These are phyloP conservation scores for Spisula subtruncata DNA, from an alignment of 2,888 invertebrate genomes.

Conservation along the genomic window DNA sequence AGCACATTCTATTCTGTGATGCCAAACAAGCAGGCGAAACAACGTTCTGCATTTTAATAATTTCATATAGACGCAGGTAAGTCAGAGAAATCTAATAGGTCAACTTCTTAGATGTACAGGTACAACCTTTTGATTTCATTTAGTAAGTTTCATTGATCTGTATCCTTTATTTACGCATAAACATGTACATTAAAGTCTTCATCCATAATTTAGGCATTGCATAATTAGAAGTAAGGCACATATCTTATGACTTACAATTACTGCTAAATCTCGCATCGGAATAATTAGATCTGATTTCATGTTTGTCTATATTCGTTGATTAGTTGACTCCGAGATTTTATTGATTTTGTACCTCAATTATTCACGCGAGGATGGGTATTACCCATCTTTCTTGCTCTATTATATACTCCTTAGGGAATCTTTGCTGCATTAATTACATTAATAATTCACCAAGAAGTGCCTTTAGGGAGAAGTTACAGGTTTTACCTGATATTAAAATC, in stretches of 20 bases:
- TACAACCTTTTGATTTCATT: no score
- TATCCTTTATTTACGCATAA: no score
- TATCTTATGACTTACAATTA: background rate
- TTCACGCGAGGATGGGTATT: background rate
- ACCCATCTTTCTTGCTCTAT: conserved; percentile 14
- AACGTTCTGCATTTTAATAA: no score
- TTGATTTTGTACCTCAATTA: background rate
- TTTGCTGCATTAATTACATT: background rate
- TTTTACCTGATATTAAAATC: background rate
- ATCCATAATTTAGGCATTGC: no score
- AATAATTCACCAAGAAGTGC: conserved; percentile 6
- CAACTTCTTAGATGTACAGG: no score
- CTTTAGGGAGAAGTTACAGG: background rate
- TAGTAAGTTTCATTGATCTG: no score
- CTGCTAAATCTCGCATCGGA: background rate
- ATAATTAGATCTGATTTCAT: conserved; percentile 8
- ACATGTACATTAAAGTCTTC: no score
- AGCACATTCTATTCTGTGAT: no score
- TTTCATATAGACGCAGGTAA: no score
- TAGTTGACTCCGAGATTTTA: conserved; percentile 15
- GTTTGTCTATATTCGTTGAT: background rate
- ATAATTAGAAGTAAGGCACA: background rate
- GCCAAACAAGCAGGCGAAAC: no score
- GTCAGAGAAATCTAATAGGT: no score
- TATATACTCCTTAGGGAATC: background rate